These are phyloP conservation scores for Ligdia adustata DNA, from an alignment of 2,888 invertebrate genomes.

Conservation along the genomic window DNA sequence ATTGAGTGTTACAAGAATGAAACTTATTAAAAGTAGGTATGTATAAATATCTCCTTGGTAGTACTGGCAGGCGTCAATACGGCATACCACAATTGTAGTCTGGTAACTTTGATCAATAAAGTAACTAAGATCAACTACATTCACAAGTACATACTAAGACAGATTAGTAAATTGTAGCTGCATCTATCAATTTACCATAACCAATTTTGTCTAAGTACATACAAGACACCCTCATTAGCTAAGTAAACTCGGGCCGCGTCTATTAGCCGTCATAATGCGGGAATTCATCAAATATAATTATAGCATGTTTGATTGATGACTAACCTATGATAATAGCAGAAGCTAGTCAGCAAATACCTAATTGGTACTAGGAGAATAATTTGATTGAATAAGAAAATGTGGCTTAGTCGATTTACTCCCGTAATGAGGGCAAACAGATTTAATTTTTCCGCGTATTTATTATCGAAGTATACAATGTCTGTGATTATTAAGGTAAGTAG, in stretches of 20 bases:
- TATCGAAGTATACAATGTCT: too few relatives aligned
- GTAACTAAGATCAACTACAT: too few relatives aligned
- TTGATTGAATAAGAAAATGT: conserved; percentile 2
- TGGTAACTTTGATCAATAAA: too few relatives aligned
- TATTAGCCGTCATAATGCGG: conserved; percentile 24
- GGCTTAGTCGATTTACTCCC: not conserved
- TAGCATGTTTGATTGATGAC: conserved; percentile 33
- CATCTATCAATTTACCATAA: conserved; percentile 1
- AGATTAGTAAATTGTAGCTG: conserved; percentile 19
- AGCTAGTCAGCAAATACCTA: conserved; percentile 24
- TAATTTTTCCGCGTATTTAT: too few relatives aligned
- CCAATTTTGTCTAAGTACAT: not conserved
- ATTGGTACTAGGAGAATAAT: conserved; percentile 22
- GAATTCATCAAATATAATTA: conserved; percentile 35
- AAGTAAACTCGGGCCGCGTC: conserved; percentile 28
- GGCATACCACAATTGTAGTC: too few relatives aligned
- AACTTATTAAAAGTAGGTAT: too few relatives aligned
- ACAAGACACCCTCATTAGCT: conserved; percentile 33
- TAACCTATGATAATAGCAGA: conserved; percentile 17
- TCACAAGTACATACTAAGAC: too few relatives aligned
- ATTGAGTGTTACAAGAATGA: too few relatives aligned
- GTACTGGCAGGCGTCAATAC: too few relatives aligned
- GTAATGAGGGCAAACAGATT: conserved; percentile 10
- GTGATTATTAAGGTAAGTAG: too few relatives aligned
- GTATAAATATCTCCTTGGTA: too few relatives aligned